These are phyloP conservation scores for Catharus ustulatus DNA, from an alignment of 2,797 vertebrate genomes.

Conservation along the genomic window DNA sequence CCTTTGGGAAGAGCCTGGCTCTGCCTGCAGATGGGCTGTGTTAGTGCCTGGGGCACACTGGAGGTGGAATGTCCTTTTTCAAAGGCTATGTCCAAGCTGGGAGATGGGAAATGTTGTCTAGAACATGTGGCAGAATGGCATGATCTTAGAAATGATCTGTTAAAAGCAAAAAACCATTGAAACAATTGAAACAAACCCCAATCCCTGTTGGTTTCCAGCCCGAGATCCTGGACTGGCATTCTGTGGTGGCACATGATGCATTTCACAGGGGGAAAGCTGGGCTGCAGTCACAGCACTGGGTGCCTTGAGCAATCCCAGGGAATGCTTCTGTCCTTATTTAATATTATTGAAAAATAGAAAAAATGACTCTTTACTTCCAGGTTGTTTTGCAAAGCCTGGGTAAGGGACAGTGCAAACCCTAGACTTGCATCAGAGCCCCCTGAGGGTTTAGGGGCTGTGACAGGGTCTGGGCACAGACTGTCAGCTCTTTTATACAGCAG, in stretches of 20 bases:
- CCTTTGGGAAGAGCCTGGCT: accelerated
- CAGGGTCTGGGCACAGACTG: background rate
- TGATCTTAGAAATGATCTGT: accelerated
- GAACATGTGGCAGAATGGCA: background rate
- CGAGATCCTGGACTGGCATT: background rate
- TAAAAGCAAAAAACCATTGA: background rate
- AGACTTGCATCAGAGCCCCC: accelerated
- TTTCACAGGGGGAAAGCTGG: accelerated
- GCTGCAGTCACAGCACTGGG: background rate
- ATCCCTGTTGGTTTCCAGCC: background rate
- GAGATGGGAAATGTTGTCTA: background rate
- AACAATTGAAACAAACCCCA: background rate
- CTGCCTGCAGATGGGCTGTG: background rate
- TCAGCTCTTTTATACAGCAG: background rate
- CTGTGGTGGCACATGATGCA: accelerated
- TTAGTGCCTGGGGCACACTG: accelerated
- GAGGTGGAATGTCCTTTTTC: background rate
- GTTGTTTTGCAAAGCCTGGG: background rate
- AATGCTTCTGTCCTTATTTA: background rate
- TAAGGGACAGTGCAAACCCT: background rate
- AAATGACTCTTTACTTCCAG: background rate
- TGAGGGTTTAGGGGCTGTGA: background rate
- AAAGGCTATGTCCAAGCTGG: background rate
- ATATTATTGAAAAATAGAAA: background rate
- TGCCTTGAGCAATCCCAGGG: background rate